Conservation (phyloP, 2,888 invertebrate species). For the Sinopyrophorus schimmeli region DNA sequence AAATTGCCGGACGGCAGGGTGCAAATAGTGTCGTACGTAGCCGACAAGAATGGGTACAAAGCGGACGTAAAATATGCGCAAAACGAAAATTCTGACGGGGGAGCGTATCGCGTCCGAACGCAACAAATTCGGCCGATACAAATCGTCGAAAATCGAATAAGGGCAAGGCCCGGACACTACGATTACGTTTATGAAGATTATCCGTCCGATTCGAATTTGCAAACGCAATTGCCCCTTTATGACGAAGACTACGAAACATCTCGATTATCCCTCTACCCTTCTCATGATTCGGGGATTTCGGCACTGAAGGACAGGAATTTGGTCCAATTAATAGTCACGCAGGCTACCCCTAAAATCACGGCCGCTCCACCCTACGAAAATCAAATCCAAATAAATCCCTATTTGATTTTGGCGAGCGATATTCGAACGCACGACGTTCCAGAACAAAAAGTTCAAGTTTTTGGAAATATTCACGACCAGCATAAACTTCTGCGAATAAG, state of each 20-base stretch:
- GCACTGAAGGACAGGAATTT: conserved; percentile 3
- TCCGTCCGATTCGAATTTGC: conserved; percentile 25
- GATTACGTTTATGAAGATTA: conserved; percentile 35
- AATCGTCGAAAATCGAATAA: conserved; percentile 18
- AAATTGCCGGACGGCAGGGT: conserved; percentile 68
- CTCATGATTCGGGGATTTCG: conserved; percentile 6
- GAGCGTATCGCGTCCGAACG: conserved; percentile 28
- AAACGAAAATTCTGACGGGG: conserved; percentile 24
- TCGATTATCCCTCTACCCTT: conserved; percentile 4
- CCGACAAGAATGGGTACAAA: conserved; percentile 68
- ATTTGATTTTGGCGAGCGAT: conserved; percentile 11
- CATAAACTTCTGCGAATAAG: conserved; percentile 24
- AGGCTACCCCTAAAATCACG: background rate
- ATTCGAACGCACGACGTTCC: background rate
- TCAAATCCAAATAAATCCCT: conserved; percentile 26
- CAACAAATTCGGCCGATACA: conserved; percentile 34
- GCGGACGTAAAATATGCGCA: conserved; percentile 65
- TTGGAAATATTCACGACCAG: conserved; percentile 21
- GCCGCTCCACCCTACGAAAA: conserved; percentile 21
- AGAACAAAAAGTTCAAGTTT: conserved; percentile 12
- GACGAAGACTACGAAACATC: conserved; percentile 11
- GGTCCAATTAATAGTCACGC: conserved; percentile 3
- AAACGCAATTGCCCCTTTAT: conserved; percentile 15
- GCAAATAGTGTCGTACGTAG: conserved; percentile 62
- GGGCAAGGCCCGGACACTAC: conserved; percentile 21